Evolutionary conservation across 2,113 vertebrate genomes (phyloP).

Genomic region (Dicrurus megarhynchus): DNA sequence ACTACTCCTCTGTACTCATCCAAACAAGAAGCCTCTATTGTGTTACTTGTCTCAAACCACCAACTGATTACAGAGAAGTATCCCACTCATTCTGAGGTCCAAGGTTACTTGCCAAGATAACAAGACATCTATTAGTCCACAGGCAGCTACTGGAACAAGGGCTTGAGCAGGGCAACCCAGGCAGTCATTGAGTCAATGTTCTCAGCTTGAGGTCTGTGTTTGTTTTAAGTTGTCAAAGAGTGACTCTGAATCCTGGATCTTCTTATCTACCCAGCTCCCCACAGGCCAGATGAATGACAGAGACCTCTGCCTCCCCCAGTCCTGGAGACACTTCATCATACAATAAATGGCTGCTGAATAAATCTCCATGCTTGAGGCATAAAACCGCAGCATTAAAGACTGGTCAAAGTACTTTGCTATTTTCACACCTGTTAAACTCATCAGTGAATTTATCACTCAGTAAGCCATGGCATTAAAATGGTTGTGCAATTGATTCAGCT

Average conservation of each 20-base stretch:
- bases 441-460: background rate
- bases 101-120: background rate
- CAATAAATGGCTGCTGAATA: background rate
- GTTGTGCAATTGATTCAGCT: background rate
- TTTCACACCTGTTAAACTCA: background rate
- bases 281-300: background rate
- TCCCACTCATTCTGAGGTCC: background rate
- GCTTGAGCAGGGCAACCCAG: background rate
- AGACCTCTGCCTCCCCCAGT: background rate
- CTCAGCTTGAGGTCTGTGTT: background rate
- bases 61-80: background rate
- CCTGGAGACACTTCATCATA: background rate
- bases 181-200: background rate
- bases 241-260: background rate
- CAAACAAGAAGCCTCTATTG: background rate
- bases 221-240: background rate
- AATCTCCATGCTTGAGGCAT: background rate
- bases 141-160: background rate
- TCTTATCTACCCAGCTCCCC: background rate
- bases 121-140: background rate
- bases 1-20: background rate
- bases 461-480: background rate
- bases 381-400: background rate
- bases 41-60: background rate
- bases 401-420: background rate